A percentile compares a stretch with the other conserved stretches of the same genome.
These are phyloP conservation scores for Craniophora ligustri DNA, from an alignment of 2,888 invertebrate genomes.

Conservation along the genomic window DNA sequence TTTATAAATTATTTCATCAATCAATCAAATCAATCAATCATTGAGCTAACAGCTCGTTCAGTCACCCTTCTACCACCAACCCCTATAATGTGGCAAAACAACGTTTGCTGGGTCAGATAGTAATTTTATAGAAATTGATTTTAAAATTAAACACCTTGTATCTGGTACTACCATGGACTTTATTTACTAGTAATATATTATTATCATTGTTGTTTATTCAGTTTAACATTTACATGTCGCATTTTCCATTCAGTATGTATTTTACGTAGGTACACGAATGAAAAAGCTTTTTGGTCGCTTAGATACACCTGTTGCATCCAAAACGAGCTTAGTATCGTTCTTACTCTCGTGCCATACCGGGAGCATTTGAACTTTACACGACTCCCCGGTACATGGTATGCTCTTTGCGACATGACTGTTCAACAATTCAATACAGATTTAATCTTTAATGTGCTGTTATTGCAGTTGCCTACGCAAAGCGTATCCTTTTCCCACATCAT, in stretches of 20 bases:
- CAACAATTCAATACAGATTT: slow-evolving; percentile 28
- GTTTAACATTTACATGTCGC: slow-evolving; percentile 1
- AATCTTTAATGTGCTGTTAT: slow-evolving; percentile 18
- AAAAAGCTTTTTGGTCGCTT: slow-evolving; percentile 27
- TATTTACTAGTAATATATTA: too few species aligned
- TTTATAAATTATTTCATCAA: too few species aligned
- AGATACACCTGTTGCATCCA: slow-evolving; percentile 42
- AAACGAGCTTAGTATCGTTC: slow-evolving; percentile 33
- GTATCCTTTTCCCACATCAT: slow-evolving; percentile 46
- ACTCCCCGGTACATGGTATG: slow-evolving; percentile 30
- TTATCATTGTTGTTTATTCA: background rate
- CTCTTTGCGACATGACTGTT: slow-evolving; percentile 21
- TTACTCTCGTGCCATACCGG: slow-evolving; percentile 33
- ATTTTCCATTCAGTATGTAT: slow-evolving; percentile 12
- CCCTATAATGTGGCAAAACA: too few species aligned
- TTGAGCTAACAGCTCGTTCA: too few species aligned
- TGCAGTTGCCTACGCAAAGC: slow-evolving; percentile 29
- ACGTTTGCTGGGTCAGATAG: too few species aligned
- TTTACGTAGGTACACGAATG: slow-evolving; percentile 21
- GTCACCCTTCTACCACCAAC: too few species aligned
- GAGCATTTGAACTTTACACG: slow-evolving; percentile 37
- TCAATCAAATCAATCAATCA: too few species aligned
- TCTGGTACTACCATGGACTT: too few species aligned
- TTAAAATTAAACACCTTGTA: too few species aligned
- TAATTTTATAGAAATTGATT: too few species aligned